phyloP scores from a whole-genome alignment of 2,888 invertebrate species.

The Lingula anatina region DNA sequence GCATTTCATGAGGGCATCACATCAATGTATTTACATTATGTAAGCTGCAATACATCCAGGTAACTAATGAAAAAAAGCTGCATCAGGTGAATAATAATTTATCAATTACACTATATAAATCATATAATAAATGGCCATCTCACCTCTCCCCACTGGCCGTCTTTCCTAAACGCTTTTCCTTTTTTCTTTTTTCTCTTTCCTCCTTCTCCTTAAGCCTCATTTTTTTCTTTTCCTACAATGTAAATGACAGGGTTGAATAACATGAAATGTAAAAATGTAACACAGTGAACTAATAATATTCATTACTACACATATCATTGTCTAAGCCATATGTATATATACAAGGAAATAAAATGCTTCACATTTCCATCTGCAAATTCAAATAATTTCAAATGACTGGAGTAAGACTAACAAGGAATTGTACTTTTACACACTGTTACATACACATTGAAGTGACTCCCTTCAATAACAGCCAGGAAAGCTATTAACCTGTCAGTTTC shows the following conservation, averaged over 20 bases:
- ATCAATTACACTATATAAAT: too few species aligned
- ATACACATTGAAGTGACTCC: too few species aligned
- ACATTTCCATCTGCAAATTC: too few species aligned
- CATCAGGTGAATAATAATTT: neutral
- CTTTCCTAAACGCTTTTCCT: constrained; percentile 57
- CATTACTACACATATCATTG: neutral
- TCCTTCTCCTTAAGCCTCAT: constrained; percentile 28
- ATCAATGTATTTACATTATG: too few species aligned
- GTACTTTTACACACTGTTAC: too few species aligned
- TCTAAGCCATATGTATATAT: neutral
- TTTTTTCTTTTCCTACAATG: constrained; percentile 51
- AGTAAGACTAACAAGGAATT: too few species aligned
- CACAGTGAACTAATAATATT: too few species aligned
- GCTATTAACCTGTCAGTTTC: too few species aligned
- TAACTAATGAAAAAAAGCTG: neutral
- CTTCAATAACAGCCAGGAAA: too few species aligned
- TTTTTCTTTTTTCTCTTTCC: constrained; percentile 44
- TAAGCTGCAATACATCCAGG: neutral
- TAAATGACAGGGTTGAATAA: neutral
- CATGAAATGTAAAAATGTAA: neutral
- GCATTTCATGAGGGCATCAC: too few species aligned
- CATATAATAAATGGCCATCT: too few species aligned
- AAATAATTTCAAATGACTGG: too few species aligned
- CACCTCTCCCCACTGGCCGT: constrained; percentile 60
- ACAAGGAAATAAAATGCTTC: neutral